A percentile compares a stretch with the other conserved stretches of the same genome.
These are phyloP conservation scores for Graptemys geographica DNA, from an alignment of 2,797 vertebrate genomes.

Conservation along the genomic window DNA sequence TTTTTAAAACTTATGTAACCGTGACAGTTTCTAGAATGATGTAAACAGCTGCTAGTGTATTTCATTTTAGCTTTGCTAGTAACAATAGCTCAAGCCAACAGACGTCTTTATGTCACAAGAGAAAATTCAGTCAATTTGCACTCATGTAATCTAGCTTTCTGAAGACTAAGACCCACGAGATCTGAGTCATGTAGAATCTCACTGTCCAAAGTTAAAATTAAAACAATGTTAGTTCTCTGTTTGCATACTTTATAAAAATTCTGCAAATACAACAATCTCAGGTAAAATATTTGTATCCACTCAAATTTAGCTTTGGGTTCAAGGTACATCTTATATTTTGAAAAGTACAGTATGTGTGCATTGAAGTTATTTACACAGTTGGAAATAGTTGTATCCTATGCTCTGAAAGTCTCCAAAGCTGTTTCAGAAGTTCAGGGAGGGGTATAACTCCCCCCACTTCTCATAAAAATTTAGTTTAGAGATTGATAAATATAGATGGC, in stretches of 20 bases:
- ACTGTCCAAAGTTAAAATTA: background rate
- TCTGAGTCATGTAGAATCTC: background rate
- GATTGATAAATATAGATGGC: background rate
- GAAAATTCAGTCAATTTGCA: background rate
- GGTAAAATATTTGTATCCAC: background rate
- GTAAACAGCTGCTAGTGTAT: background rate
- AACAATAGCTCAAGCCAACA: background rate
- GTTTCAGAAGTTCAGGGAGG: background rate
- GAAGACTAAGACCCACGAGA: background rate
- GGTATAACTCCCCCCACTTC: background rate
- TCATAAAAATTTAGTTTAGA: background rate
- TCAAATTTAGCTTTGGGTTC: background rate
- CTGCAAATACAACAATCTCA: background rate
- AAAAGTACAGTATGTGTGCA: background rate
- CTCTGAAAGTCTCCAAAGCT: background rate
- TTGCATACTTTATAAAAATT: background rate
- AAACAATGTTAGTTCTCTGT: background rate
- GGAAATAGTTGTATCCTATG: background rate
- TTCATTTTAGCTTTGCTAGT: background rate
- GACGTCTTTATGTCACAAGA: background rate
- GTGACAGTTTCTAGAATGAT: background rate
- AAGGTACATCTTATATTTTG: background rate
- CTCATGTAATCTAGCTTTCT: background rate
- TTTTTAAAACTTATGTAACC: background rate
- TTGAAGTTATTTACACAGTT: background rate